These are phyloP conservation scores for Colinus virginianus DNA, from an alignment of 2,113 vertebrate species.

Conservation along the genomic window DNA sequence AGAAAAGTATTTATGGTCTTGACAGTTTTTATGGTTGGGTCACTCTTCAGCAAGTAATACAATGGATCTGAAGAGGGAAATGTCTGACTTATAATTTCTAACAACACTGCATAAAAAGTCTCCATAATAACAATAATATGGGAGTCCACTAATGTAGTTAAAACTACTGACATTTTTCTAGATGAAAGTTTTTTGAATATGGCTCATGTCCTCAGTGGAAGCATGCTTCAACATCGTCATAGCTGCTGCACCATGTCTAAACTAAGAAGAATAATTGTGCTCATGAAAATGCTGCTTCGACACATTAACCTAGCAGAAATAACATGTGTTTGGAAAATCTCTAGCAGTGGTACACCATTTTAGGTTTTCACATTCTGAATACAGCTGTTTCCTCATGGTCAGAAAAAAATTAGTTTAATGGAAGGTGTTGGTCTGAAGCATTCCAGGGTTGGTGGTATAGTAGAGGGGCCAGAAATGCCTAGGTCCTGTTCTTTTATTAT, in stretches of 20 bases:
- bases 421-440: not conserved
- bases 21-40: not conserved
- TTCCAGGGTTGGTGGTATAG: not conserved
- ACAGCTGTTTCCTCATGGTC: fast-evolving
- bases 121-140: not conserved
- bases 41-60: not conserved
- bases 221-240: not conserved
- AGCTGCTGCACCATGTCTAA: not conserved
- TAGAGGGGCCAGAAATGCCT: fast-evolving
- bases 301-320: not conserved
- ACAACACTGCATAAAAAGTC: not conserved
- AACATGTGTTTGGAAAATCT: not conserved
- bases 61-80: not conserved
- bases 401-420: not conserved
- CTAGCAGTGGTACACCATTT: not conserved
- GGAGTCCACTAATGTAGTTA: conserved; percentile 1
- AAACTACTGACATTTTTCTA: not conserved
- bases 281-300: not conserved
- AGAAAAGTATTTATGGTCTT: not conserved
- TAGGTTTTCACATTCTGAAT: not conserved
- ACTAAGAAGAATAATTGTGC: not conserved
- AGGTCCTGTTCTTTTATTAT: not conserved
- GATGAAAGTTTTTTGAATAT: not conserved
- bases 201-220: not conserved
- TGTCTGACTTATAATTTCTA: conserved; percentile 5